Evolutionary conservation across 2,797 vertebrate species (phyloP), one percentile per base, ranked within the genome.

Genomic region (Spea hammondii): DNA sequence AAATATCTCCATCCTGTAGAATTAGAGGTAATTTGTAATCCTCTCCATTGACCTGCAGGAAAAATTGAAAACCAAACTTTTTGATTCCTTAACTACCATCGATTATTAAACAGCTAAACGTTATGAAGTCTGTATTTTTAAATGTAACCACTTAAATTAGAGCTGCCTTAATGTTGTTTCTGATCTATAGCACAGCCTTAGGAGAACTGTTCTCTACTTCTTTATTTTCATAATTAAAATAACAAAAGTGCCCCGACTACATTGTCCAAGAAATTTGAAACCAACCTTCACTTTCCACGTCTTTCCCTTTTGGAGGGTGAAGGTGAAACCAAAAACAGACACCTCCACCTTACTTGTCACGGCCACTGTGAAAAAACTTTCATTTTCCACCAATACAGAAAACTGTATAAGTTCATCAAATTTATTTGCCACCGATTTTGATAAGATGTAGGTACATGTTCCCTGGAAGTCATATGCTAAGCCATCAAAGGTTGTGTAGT

Each of bases 401-500:
- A 77, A 77, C 57, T 8, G 9, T n/a, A 47, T 1, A 5, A 62
- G 7, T 13, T 57, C 44, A 32, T 32, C 32, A 2, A 32, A 32
- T 32, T 32, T 2, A 32, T 0, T 78, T 84, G 70, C 64, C 81
- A 89, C 90, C 54, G 72, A 82, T 45, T 79, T 46, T 8, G 91
- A 89, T 0, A 93, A 83, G 51, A 89, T 85, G 0, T 93, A 93
- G 0, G 89, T 91, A 79, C 92, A 93, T 9, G 88, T 91, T 7
- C 92, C 92, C 45, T 92, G 89, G 46, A 91, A 92, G 80, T 92
- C 85, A 67, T 90, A 91, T 70, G 86, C 0, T 0, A 0, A 11
- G 1, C 83, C 12, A 76, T 93, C 92, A 4, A 90, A 93, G 14
- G 89, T 90, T 50, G 79, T 82, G 84, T 90, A 93, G 83, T 93